Conservation (phyloP, 2,113 vertebrate species). For the Donacobius atricapilla region DNA sequence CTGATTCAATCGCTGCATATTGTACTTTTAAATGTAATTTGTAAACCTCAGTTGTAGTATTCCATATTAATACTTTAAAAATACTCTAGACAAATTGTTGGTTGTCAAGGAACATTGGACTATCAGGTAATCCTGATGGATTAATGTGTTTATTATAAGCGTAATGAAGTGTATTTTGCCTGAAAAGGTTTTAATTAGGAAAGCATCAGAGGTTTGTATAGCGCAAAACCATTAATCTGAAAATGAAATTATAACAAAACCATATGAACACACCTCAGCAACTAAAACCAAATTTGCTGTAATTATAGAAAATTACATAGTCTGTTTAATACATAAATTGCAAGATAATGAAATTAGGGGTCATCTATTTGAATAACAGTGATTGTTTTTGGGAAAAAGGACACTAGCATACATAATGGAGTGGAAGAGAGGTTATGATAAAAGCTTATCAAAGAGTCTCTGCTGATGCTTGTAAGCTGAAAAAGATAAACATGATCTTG, state of each 20-base stretch:
- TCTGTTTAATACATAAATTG: constrained; percentile 31
- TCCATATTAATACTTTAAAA: background rate
- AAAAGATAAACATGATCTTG: background rate
- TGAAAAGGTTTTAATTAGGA: constrained; percentile 48
- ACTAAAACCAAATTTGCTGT: constrained; percentile 13
- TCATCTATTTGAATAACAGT: background rate
- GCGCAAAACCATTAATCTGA: constrained; percentile 12
- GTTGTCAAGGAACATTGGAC: background rate
- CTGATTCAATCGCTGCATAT: background rate
- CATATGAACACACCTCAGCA: constrained; percentile 31
- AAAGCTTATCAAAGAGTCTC: constrained; percentile 1
- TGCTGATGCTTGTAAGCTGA: background rate
- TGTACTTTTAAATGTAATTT: background rate
- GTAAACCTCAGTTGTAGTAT: background rate
- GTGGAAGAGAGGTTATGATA: background rate
- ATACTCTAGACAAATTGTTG: background rate
- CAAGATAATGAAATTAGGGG: constrained; percentile 39
- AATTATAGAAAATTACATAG: constrained; percentile 40
- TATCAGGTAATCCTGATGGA: constrained; percentile 6
- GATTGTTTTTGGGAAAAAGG: background rate
- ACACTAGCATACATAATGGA: background rate
- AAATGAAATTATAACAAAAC: constrained; percentile 32
- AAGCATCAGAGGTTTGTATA: background rate
- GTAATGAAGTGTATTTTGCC: constrained; percentile 30
- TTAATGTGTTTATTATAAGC: background rate